Conservation (phyloP, 53 echinoderm and acorn worm species). For the Luidia sarsii region DNA sequence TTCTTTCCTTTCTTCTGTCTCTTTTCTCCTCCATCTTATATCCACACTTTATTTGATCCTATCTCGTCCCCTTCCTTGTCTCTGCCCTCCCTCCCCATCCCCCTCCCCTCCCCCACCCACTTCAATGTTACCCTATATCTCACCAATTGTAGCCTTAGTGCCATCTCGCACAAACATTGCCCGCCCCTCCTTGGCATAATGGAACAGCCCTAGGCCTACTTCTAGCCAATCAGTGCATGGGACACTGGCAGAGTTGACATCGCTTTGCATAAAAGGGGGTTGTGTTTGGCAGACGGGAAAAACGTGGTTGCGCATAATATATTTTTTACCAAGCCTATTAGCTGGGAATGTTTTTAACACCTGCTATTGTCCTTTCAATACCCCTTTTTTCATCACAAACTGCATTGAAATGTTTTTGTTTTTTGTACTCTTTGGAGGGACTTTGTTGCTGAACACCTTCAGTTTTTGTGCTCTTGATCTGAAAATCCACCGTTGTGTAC, state of each 20-base stretch:
- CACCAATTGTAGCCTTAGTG: constrained; percentile 20
- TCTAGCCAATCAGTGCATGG: constrained; percentile 74
- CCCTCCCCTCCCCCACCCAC: constrained; percentile 12
- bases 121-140: constrained; percentile 26
- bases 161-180: constrained; percentile 39
- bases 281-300: constrained; percentile 23
- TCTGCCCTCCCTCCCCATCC: not conserved
- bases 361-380: no score
- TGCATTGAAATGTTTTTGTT: no score
- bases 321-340: no score
- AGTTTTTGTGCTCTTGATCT: no score
- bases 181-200: constrained; percentile 50
- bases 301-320: constrained; percentile 32
- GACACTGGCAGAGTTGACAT: constrained; percentile 56
- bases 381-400: no score
- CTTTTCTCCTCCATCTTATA: not conserved
- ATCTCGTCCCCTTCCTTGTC: not conserved
- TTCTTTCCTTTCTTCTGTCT: no score
- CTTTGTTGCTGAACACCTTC: no score
- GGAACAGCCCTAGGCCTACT: constrained; percentile 53
- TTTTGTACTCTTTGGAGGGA: no score
- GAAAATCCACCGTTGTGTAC: no score
- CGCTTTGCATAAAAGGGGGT: constrained; percentile 40
- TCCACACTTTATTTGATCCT: not conserved
- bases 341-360: no score